Percentiles rank a stretch among this genome's conserved stretches.
Conservation (phyloP, 2,113 vertebrate species). For the Andinoacara biseriatus region DNA sequence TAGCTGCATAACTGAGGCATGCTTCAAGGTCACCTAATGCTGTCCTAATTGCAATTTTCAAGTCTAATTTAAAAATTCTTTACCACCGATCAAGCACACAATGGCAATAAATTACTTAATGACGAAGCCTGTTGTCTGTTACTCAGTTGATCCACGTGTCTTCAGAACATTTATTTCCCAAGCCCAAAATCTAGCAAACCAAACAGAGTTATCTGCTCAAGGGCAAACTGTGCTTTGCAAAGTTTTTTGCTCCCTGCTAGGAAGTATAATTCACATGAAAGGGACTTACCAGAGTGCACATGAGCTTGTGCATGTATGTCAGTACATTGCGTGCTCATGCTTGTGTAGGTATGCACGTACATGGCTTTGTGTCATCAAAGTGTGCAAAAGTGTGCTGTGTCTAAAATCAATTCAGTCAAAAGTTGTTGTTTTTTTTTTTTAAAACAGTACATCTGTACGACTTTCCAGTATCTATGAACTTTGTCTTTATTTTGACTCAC, state of each 20-base stretch:
- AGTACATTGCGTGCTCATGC: neutral
- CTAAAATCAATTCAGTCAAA: too few relatives aligned
- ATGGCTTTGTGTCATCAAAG: neutral
- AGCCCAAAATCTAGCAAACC: constrained; percentile 70
- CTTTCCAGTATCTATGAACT: too few relatives aligned
- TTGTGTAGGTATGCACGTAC: constrained; percentile 9
- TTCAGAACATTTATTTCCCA: constrained; percentile 52
- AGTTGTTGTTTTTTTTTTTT: neutral
- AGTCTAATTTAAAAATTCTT: neutral
- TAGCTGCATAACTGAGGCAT: neutral
- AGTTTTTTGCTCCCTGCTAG: constrained; percentile 75
- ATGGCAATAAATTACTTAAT: constrained; percentile 43
- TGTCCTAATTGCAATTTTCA: neutral
- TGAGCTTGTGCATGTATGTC: constrained; percentile 22
- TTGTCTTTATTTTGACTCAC: too few relatives aligned
- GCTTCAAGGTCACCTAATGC: neutral
- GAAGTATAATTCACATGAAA: constrained; percentile 72
- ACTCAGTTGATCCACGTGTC: constrained; percentile 58
- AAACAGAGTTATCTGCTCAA: constrained; percentile 78
- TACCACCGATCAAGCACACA: neutral
- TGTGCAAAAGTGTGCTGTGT: neutral
- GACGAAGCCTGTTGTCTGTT: neutral
- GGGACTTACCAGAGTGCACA: constrained; percentile 38
- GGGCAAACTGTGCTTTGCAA: constrained; percentile 70
- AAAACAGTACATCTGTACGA: too few relatives aligned